These are phyloP conservation scores for Gobio gobio DNA, from an alignment of 2,113 vertebrate species.

Conservation along the genomic window DNA sequence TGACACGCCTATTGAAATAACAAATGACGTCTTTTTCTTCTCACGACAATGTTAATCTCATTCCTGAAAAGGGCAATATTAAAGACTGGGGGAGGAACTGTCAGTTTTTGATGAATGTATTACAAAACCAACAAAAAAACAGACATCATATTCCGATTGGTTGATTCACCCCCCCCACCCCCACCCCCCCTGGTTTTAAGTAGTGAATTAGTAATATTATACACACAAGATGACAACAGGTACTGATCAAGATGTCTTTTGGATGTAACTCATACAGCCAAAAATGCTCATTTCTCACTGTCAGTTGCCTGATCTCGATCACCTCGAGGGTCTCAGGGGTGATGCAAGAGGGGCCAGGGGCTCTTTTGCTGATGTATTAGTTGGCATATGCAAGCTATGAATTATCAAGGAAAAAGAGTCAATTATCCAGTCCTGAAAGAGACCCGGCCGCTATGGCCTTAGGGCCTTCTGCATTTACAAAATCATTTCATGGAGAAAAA, in stretches of 20 bases:
- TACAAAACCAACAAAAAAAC: slow-evolving; percentile 78
- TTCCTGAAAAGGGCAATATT: slow-evolving; percentile 72
- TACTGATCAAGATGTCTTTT: slow-evolving; percentile 90
- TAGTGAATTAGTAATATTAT: slow-evolving; percentile 87
- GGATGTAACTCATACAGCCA: slow-evolving; percentile 91
- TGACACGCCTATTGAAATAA: slow-evolving; percentile 70
- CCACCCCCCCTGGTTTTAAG: slow-evolving; percentile 74
- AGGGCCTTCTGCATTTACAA: slow-evolving; percentile 89
- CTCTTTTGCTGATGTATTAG: slow-evolving; percentile 89
- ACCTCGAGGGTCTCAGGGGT: slow-evolving; percentile 49
- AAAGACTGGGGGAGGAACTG: slow-evolving; percentile 65
- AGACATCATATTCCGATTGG: slow-evolving; percentile 83
- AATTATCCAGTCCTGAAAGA: slow-evolving; percentile 99
- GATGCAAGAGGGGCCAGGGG: slow-evolving; percentile 66
- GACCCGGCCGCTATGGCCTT: slow-evolving; percentile 88
- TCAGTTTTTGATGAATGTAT: slow-evolving; percentile 82
- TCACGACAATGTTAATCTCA: slow-evolving; percentile 75
- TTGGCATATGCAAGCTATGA: slow-evolving; percentile 99
- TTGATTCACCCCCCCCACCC: too few species aligned
- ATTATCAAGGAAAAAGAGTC: slow-evolving; percentile 94
- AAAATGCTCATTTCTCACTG: slow-evolving; percentile 89
- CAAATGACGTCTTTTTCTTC: slow-evolving; percentile 76
- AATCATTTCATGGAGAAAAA: slow-evolving; percentile 84
- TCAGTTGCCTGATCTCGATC: slow-evolving; percentile 64
- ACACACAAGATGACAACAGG: slow-evolving; percentile 81